phyloP scores from a whole-genome alignment of 2,113 vertebrate genomes.

The Cyprinodon tularosa region DNA sequence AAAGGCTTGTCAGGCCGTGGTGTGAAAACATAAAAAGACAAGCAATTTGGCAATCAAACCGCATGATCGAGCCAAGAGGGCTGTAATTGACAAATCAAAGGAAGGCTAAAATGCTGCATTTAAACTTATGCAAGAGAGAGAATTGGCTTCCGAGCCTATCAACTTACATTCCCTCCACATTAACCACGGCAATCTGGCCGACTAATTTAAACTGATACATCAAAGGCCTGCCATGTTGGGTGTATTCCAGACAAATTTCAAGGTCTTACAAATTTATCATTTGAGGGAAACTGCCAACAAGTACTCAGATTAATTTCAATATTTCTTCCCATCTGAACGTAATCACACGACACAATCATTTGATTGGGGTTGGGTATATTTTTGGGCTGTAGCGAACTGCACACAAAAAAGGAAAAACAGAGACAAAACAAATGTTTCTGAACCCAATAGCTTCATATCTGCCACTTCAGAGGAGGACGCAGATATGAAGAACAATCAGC shows the following conservation, averaged over 20 bases:
- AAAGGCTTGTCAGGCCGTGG: slow-evolving; percentile 76
- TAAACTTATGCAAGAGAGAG: slow-evolving; percentile 74
- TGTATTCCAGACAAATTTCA: slow-evolving; percentile 79
- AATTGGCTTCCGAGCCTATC: slow-evolving; percentile 80
- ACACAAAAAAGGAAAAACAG: slow-evolving; percentile 30
- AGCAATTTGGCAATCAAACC: slow-evolving; percentile 79
- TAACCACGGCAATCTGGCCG: slow-evolving; percentile 76
- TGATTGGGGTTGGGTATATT: slow-evolving; percentile 41
- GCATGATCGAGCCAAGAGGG: slow-evolving; percentile 75
- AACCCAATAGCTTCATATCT: not conserved
- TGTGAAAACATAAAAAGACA: slow-evolving; percentile 79
- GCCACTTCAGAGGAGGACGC: too few relatives aligned
- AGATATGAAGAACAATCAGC: not conserved
- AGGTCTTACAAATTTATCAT: slow-evolving; percentile 74
- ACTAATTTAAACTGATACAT: slow-evolving; percentile 82
- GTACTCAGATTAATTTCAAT: slow-evolving; percentile 66
- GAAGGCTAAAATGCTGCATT: slow-evolving; percentile 75
- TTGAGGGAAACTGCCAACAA: slow-evolving; percentile 69
- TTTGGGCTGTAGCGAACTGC: slow-evolving; percentile 11
- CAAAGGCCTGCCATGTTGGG: slow-evolving; percentile 78
- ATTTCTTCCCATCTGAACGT: slow-evolving; percentile 65
- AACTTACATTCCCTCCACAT: slow-evolving; percentile 76
- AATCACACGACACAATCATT: slow-evolving; percentile 58
- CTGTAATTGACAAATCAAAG: slow-evolving; percentile 83
- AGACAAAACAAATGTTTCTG: slow-evolving; percentile 3